phyloP scores from a whole-genome alignment of 1,140 invertebrate species.

The Teleogryllus occipitalis region DNA sequence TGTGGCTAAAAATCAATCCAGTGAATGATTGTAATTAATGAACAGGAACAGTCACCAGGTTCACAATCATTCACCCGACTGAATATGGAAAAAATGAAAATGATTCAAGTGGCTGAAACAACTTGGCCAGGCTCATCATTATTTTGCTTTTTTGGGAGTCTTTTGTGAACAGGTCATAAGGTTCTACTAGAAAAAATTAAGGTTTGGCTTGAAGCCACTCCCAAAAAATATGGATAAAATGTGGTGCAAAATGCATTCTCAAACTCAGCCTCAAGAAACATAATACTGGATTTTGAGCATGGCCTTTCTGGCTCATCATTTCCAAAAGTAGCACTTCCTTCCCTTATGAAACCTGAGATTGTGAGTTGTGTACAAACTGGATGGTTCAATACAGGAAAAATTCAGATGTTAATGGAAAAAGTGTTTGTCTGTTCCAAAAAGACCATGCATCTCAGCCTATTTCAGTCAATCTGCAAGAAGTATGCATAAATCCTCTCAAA shows the following conservation, averaged over 20 bases:
- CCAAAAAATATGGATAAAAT: neutral
- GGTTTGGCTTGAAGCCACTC: neutral
- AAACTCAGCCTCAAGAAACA: neutral
- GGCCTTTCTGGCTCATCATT: neutral
- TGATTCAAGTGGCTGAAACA: neutral
- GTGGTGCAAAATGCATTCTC: neutral
- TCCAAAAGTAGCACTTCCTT: neutral
- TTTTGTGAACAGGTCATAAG: neutral
- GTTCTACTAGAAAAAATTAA: neutral
- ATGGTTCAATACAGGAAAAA: too few relatives aligned
- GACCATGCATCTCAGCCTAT: neutral
- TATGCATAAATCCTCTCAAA: neutral
- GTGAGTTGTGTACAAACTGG: too few relatives aligned
- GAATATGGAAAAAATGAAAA: neutral
- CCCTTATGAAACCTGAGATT: too few relatives aligned
- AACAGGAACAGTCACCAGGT: neutral
- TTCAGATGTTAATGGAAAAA: too few relatives aligned
- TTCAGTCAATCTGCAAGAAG: neutral
- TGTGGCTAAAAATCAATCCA: neutral
- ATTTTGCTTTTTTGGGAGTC: neutral
- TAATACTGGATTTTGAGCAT: neutral
- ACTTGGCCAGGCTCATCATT: neutral
- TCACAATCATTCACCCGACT: neutral
- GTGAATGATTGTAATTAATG: neutral
- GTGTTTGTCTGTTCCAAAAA: neutral